phyloP scores from a whole-genome alignment of 2,888 invertebrate species.

The Drosophila quinaria region DNA sequence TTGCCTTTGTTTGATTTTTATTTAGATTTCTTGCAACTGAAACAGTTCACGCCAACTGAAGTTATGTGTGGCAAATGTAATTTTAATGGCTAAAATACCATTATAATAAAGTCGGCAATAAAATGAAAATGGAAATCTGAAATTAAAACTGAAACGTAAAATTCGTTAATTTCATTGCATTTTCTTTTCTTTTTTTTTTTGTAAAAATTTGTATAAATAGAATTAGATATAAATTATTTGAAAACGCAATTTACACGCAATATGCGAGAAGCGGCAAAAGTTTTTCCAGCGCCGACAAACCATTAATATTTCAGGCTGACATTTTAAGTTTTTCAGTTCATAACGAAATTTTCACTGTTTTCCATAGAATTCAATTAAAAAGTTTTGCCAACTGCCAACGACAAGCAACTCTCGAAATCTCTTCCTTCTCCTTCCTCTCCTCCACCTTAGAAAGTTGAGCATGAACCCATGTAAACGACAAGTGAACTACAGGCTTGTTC shows the following conservation, averaged over 20 bases:
- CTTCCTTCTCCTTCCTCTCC: neutral
- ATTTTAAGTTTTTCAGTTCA: conserved; percentile 61
- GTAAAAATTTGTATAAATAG: conserved; percentile 24
- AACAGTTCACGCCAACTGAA: conserved; percentile 2
- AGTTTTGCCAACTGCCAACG: conserved; percentile 53
- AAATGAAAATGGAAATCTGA: neutral
- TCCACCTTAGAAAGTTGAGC: conserved; percentile 17
- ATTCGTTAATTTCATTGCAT: neutral
- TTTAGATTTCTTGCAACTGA: conserved; percentile 37
- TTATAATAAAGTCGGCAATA: conserved; percentile 1
- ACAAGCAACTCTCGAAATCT: conserved; percentile 26
- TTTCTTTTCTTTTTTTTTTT: too few relatives aligned
- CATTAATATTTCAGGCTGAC: conserved; percentile 62
- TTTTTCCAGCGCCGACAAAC: conserved; percentile 35
- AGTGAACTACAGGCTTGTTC: conserved; percentile 45
- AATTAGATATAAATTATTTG: conserved; percentile 31
- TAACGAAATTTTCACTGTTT: conserved; percentile 62
- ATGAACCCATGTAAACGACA: conserved; percentile 41
- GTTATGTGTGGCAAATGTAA: conserved; percentile 3
- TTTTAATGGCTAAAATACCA: neutral
- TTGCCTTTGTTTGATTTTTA: conserved; percentile 43
- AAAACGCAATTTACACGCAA: conserved; percentile 35
- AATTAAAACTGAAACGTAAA: neutral
- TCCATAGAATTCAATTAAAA: conserved; percentile 74
- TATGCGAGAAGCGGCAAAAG: conserved; percentile 7